A percentile compares a stretch with the other conserved stretches of the same genome.
Conservation (phyloP, 2,797 vertebrate species). For the Acrossocheilus fasciatus region DNA sequence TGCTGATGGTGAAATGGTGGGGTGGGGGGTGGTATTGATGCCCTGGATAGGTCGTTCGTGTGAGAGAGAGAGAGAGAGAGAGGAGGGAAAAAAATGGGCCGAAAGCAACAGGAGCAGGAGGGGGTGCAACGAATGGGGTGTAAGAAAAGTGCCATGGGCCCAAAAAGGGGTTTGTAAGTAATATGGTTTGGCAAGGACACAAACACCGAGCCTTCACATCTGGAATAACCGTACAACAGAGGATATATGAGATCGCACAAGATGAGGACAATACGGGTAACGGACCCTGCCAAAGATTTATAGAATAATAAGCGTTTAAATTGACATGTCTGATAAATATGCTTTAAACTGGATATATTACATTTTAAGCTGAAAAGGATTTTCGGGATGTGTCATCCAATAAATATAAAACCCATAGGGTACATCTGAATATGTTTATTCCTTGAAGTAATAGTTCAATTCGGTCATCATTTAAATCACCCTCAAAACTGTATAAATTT, state of each 20-base stretch:
- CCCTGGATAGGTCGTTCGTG: slow-evolving; percentile 46
- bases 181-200: slow-evolving; percentile 38
- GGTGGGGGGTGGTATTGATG: slow-evolving; percentile 52
- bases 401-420: neutral
- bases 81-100: slow-evolving; percentile 7
- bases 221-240: slow-evolving; percentile 41
- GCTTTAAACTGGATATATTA: neutral
- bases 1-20: slow-evolving; percentile 65
- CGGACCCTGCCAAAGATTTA: slow-evolving; percentile 9
- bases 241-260: slow-evolving; percentile 11
- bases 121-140: slow-evolving; percentile 41
- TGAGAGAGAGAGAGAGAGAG: slow-evolving; percentile 9
- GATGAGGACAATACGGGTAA: neutral
- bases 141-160: slow-evolving; percentile 43
- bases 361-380: neutral
- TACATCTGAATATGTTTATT: neutral
- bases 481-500: neutral
- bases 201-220: slow-evolving; percentile 48
- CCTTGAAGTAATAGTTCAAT: neutral
- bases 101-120: slow-evolving; percentile 30
- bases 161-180: slow-evolving; percentile 42
- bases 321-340: neutral
- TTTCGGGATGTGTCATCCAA: neutral
- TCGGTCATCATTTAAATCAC: neutral
- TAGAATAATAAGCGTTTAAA: slow-evolving; percentile 7